Base-by-base conservation (phyloP, 2,888 invertebrate species). In the Harpalus rufipes region DNA sequence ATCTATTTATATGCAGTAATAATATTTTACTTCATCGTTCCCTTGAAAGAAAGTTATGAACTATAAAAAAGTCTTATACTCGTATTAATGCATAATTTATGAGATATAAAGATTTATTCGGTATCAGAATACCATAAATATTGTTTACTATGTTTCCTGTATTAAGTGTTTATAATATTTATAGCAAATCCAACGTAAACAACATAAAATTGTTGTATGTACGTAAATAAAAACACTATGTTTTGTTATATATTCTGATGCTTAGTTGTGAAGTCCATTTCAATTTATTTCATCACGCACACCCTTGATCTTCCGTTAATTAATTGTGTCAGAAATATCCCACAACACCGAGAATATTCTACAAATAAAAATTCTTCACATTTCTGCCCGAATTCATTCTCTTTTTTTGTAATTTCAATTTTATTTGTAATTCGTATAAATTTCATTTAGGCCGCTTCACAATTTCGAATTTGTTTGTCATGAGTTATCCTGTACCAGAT, bases 221-320 rank as follows among this genome's bases (percentile, higher is more conserved):
- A 5, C 6, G 44, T 51, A 8, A 44, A 44, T 7, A 44, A 44
- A 44, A 51, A 51, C 12, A 10, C 10, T 51, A 10, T 51, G 44
- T n/a, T n/a, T n/a, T 4, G 10, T 51, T 51, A 21, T 21, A 14
- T 12, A 16, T 59, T 3, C 18, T 39, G 39, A 68, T 39, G 39
- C 14, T 39, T 68, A 68, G 32, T 68, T 68, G 32, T 39, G n/a
- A 39, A 68, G n/a, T 14, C 68, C 7, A 68, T 39, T 68, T 68
- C 68, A 68, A 68, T 68, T 68, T 68, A 68, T 68, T 68, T 68
- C 14, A n/a, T 68, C 68, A 68, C 68, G 68, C 68, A 68, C 14
- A 68, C 68, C 68, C 68, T 63, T 68, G 68, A 68, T 68, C 68
- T 68, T 68, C 68, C 12, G 39, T 68, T 32, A 68, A 68, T 68